Evolutionary conservation across 2,888 invertebrate genomes (phyloP), one percentile per base, ranked within the genome.

Genomic region (Cyrtodaria siliqua): DNA sequence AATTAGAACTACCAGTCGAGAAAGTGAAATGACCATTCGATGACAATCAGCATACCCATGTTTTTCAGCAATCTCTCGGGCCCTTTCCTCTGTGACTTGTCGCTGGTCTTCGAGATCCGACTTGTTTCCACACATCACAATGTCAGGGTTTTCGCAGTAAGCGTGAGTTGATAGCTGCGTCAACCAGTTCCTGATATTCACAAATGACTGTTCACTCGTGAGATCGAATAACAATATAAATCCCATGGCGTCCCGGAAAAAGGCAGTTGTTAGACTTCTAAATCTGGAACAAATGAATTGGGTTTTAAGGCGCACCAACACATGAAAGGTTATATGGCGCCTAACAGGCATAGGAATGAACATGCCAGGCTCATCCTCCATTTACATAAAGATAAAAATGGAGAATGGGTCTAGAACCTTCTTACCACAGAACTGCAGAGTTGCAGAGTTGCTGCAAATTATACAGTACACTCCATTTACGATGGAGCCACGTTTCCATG

Each of bases 41-140:
- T n/a, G n/a, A n/a, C n/a, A n/a, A n/a, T n/a, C n/a, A n/a, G n/a
- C 92, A 92, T 93, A 95, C 95, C 95, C 96, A 92, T 97, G 96
- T 93, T 97, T 97, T 88, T 97, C 96, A 0, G 98, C 98, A 90
- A 98, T 95, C 87, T 97, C 96, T 73, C 92, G 91, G n/a, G 93
- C 93, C 55, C 92, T 79, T 14, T 93, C 93, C 9, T 93, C 93
- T 38, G 92, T 88, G 8, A 94, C 93, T 62, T 96, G 95, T 74
- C 98, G 94, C 87, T 95, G 95, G 82, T 97, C 96, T 90, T 97
- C 97, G 59, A 99, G 94, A 93, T 99, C 99, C 79, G 96, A 96
- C 94, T 99, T 99, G 93, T 99, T 99, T 14, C 99, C 99, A 91
- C 98, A 98, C 53, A 99, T 94, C 61, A 99, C 96, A 84, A 99